Base-by-base conservation (phyloP, 2,113 vertebrate species). In the Willisornis vidua region DNA sequence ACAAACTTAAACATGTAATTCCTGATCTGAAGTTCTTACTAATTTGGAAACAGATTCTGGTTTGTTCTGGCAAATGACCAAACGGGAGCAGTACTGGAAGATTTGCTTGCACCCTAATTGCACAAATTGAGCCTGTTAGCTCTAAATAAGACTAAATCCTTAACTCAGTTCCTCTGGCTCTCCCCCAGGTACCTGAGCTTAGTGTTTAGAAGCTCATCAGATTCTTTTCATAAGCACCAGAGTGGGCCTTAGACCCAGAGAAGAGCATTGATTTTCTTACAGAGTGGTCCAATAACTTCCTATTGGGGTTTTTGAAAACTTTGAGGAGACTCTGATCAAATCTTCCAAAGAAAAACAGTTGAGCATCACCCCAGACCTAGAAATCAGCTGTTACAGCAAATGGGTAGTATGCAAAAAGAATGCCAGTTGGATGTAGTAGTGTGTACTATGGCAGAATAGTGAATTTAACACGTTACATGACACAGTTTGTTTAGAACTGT, bases 21-120 rank as follows among this genome's bases (percentile, higher is more conserved):
- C 65, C 65, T 59, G 11, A 63, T 90, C 80, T 84, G 71, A 77
- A 91, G 51, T 70, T 54, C 26, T 77, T 7, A 7, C 49, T 94
- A 89, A 66, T 90, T 84, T 89, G 72, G 58, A 88, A 79, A 61
- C 37, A 96, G 79, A 73, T 62, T 78, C 82, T 83, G 54, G 35
- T 93, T 92, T 94, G 62, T 68, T 85, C 92, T 88, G 86, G 79
- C 91, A 92, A 86, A 65, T 74, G 59, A 73, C 83, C 86, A 92
- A 80, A 68, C 7, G 3, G 63, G 63, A 92, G 54, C 8, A 3
- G 54, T 61, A 48, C 35, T 84, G 80, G 59, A 88, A 80, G 55
- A 76, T 86, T 84, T 79, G 55, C 59, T n/a, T 7, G 3, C 15
- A 58, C 54, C 24, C 46, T 79, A 43, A 39, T 67, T 66, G 67